phyloP scores from a whole-genome alignment of 2,888 invertebrate genomes.

The Platycnemis pennipes region DNA sequence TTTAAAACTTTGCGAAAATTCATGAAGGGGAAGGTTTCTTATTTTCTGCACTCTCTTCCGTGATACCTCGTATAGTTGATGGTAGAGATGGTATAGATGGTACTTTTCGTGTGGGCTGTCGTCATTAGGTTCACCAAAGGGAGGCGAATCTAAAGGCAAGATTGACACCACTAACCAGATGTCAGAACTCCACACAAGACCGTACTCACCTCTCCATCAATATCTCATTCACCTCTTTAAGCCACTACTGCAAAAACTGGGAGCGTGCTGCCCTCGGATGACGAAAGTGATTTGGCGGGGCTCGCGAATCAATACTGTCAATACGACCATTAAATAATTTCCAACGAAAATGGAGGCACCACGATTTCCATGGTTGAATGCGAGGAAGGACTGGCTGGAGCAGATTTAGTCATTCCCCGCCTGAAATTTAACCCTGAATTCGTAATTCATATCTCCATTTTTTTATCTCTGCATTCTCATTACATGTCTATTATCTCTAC shows the following conservation, averaged over 20 bases:
- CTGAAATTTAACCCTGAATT: background rate
- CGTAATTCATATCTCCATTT: no score
- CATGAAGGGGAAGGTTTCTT: no score
- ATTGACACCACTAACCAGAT: background rate
- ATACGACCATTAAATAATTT: conserved; percentile 32
- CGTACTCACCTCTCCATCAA: background rate
- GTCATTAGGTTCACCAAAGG: background rate
- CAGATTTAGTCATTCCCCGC: background rate
- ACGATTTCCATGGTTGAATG: background rate
- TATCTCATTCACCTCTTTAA: background rate
- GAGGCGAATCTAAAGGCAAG: background rate
- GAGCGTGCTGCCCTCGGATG: background rate
- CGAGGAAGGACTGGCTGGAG: background rate
- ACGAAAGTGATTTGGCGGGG: background rate
- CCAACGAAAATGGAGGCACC: conserved; percentile 11
- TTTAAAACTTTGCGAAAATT: no score
- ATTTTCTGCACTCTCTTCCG: no score
- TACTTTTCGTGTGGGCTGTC: no score
- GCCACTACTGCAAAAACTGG: background rate
- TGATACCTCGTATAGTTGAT: no score
- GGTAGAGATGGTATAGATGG: no score
- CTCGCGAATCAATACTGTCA: conserved; percentile 19
- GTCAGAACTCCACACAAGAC: background rate
- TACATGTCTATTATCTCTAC: background rate
- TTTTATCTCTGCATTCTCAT: no score